Evolutionary conservation across 2,113 vertebrate species (phyloP).

Genomic region (Laticauda laticaudata): DNA sequence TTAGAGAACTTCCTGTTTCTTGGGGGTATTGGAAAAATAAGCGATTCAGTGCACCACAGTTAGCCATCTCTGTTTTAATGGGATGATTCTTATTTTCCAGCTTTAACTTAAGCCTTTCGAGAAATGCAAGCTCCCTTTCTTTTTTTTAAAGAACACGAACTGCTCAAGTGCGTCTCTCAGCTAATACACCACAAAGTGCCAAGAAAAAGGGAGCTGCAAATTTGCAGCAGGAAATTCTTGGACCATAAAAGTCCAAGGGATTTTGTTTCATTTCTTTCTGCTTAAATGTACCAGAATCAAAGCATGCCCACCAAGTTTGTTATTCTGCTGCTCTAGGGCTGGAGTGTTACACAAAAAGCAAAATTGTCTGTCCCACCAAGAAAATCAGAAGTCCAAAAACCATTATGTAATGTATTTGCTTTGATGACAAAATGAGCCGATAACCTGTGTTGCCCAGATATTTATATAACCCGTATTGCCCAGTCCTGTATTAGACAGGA

Average conservation of each 20-base stretch:
- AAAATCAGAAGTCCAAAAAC: background rate
- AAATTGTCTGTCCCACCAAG: constrained; percentile 8
- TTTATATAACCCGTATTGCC: too few relatives aligned
- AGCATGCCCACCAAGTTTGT: fast-evolving
- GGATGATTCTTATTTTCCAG: background rate
- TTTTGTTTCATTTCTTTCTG: background rate
- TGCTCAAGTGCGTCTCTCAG: too few relatives aligned
- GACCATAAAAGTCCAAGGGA: background rate
- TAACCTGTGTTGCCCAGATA: too few relatives aligned
- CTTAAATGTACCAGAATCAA: background rate
- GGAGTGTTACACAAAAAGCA: constrained; percentile 33
- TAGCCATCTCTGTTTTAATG: background rate
- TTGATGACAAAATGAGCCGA: constrained; percentile 45
- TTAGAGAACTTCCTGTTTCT: background rate
- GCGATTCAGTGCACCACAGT: background rate
- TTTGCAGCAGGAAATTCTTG: background rate
- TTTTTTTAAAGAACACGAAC: background rate
- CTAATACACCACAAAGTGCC: background rate
- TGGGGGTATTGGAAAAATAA: background rate
- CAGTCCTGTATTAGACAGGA: too few relatives aligned
- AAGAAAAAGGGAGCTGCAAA: background rate
- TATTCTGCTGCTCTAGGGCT: background rate
- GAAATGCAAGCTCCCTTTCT: background rate
- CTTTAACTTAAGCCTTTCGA: background rate
- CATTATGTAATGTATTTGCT: constrained; percentile 67